These are phyloP conservation scores for Corydoras maculifer DNA, from an alignment of 2,113 vertebrate species.

Conservation along the genomic window DNA sequence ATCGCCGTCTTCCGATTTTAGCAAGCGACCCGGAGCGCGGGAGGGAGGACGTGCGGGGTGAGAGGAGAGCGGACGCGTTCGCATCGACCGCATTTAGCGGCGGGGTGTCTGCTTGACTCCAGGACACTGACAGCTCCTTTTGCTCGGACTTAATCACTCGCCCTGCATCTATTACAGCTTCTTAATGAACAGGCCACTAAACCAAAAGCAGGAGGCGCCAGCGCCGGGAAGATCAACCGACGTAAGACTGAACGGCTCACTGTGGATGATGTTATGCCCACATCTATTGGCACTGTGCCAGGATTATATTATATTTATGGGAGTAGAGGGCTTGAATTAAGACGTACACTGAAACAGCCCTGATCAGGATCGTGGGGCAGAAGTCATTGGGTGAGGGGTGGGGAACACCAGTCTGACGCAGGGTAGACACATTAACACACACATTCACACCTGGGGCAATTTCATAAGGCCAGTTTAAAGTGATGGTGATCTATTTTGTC, in stretches of 20 bases:
- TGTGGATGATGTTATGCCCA: not conserved
- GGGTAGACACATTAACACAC: too few relatives aligned
- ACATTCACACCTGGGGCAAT: too few relatives aligned
- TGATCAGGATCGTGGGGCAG: too few relatives aligned
- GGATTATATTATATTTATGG: not conserved
- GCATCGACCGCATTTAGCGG: slow-evolving; percentile 29
- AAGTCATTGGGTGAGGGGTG: too few relatives aligned
- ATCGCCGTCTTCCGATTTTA: not conserved
- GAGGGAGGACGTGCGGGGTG: slow-evolving; percentile 8
- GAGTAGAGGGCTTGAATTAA: too few relatives aligned
- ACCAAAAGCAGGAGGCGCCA: slow-evolving; percentile 8
- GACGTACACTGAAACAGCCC: too few relatives aligned
- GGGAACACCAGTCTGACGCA: too few relatives aligned
- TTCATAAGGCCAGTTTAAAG: too few relatives aligned
- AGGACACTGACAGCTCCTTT: slow-evolving; percentile 26
- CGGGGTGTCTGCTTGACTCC: slow-evolving; percentile 26
- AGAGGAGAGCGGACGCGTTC: slow-evolving; percentile 28
- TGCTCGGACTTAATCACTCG: slow-evolving; percentile 32
- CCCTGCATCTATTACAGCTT: slow-evolving; percentile 24
- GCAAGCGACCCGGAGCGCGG: slow-evolving; percentile 1
- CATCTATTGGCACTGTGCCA: not conserved
- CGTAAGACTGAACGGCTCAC: slow-evolving; percentile 1
- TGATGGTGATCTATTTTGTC: too few relatives aligned
- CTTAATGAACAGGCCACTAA: slow-evolving; percentile 30
- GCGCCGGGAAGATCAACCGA: slow-evolving; percentile 13